Evolutionary conservation across 2,797 vertebrate species (phyloP), one percentile per base, ranked within the genome.

Genomic region (Saxicola maurus): DNA sequence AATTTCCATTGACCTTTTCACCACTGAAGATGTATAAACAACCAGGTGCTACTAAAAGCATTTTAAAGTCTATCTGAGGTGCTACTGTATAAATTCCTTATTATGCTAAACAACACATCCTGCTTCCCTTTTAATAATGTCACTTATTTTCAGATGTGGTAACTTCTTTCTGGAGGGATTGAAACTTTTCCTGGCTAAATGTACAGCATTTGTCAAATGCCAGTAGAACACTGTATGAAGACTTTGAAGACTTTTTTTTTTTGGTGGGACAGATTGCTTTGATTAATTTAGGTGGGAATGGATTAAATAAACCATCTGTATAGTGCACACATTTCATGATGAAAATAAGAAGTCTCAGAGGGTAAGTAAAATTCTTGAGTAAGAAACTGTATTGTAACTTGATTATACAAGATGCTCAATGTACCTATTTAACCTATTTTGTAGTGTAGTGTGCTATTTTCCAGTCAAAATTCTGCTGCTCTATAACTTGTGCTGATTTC

Each of bases 1-100:
- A 97, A 91, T 96, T 95, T 96, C 86, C 86, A 43, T 91, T 97
- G 96, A 97, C 94, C 96, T 97, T 97, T 97, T 95, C 87, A 74
- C 92, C 92, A 80, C 74, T 12, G 31, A 93, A 82, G 87, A 91
- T 95, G 88, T 94, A 91, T 96, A 96, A 97, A 97, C 96, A 97
- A 81, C 93, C 95, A 96, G 95, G 95, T 96, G 85, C 79, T 96
- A 72, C 94, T 95, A 82, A 95, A 96, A 95, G 80, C 49, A n/a
- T 91, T 93, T 91, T 69, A 85, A 89, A 94, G 38, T 84, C 53
- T 91, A 65, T 91, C 30, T 7, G 45, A 92, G 77, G n/a, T 40
- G 53, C 62, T 90, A 30, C 76, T 85, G 86, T 93, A 96, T 94
- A 83, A 85, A 84, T 94, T 94, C 89, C 55, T 25, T 59, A 16